Percentiles rank a stretch among this genome's conserved stretches.
phyloP scores from a whole-genome alignment of 1,140 invertebrate species.

The Fopius arisanus region DNA sequence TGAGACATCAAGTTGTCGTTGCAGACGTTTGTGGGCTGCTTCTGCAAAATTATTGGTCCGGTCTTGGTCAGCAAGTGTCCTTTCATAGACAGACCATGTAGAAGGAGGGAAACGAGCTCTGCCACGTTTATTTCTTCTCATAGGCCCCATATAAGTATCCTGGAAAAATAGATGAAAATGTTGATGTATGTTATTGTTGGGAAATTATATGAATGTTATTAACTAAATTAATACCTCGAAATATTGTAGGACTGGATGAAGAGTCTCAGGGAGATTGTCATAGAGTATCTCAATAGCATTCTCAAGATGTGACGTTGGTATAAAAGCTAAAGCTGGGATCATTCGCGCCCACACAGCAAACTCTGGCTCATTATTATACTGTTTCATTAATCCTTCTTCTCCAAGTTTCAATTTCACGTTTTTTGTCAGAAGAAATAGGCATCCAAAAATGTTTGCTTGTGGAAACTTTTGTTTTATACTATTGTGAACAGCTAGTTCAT shows the following conservation, averaged over 20 bases:
- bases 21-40: conserved; percentile 18
- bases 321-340: conserved; percentile 19
- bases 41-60: conserved; percentile 24
- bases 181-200: too few species aligned
- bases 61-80: conserved; percentile 10
- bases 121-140: background rate
- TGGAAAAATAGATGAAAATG: background rate
- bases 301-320: background rate
- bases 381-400: background rate
- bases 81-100: conserved; percentile 20
- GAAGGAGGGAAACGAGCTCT: background rate
- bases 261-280: background rate
- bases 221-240: conserved; percentile 13
- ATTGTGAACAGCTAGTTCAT: conserved; percentile 5
- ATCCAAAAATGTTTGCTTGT: conserved; percentile 5
- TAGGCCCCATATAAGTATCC: conserved; percentile 17
- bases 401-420: conserved; percentile 18
- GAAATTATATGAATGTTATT: too few species aligned
- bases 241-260: conserved; percentile 11
- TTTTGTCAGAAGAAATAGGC: conserved; percentile 10
- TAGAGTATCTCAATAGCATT: conserved; percentile 2
- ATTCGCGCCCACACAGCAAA: conserved; percentile 25
- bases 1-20: conserved; percentile 13
- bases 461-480: background rate
- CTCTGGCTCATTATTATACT: conserved; percentile 18